Conservation (phyloP, 2,113 vertebrate species). For the Puffinus mauretanicus region DNA sequence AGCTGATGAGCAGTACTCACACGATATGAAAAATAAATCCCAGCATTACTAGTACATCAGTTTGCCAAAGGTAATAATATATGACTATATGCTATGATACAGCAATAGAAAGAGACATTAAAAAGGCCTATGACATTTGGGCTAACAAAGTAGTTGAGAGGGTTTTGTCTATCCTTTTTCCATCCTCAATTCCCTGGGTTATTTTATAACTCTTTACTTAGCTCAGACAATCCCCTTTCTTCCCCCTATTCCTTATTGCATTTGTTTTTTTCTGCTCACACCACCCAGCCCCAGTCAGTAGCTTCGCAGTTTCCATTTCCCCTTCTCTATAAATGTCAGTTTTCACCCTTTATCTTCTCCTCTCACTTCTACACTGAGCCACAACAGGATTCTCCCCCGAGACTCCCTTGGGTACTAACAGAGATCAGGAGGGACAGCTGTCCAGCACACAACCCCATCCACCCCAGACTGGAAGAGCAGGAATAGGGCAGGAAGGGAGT, state of each 20-base stretch:
- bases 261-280: neutral
- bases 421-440: neutral
- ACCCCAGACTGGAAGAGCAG: neutral
- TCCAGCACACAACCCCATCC: neutral
- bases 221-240: neutral
- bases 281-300: neutral
- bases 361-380: neutral
- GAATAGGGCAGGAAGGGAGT: neutral
- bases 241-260: neutral
- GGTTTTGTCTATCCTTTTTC: neutral
- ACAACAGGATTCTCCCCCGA: neutral
- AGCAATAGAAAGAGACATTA: neutral
- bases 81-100: neutral
- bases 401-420: neutral
- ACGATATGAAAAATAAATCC: accelerated
- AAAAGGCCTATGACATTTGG: neutral
- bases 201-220: neutral
- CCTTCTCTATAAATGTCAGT: neutral
- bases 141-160: neutral
- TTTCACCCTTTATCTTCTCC: neutral
- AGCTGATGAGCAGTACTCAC: neutral
- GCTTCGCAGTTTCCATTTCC: neutral
- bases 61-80: neutral
- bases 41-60: neutral
- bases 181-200: neutral